These are phyloP conservation scores for Nasonia vitripennis DNA, from an alignment of 1,140 invertebrate genomes.

Conservation along the genomic window DNA sequence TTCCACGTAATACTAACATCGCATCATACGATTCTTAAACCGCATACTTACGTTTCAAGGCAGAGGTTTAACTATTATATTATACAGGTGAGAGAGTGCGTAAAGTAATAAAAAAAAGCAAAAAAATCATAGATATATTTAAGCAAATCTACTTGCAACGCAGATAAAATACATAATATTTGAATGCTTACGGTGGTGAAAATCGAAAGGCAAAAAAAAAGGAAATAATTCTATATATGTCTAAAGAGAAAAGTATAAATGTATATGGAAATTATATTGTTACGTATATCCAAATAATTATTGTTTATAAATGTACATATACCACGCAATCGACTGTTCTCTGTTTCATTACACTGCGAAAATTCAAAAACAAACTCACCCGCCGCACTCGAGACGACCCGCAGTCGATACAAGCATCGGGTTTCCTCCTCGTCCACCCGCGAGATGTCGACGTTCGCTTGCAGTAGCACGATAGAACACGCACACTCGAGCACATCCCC, in stretches of 20 bases:
- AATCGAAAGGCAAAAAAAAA: not conserved
- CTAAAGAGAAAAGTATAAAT: not conserved
- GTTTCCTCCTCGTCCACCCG: too few relatives aligned
- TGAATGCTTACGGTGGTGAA: not conserved
- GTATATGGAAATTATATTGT: constrained; percentile 41
- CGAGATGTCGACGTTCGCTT: too few relatives aligned
- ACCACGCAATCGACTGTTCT: constrained; percentile 20
- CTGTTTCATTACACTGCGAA: constrained; percentile 29
- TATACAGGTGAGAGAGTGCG: not conserved
- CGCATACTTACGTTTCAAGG: constrained; percentile 6
- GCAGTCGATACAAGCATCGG: too few relatives aligned
- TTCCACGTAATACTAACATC: not conserved
- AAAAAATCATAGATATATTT: constrained; percentile 6
- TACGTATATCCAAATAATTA: constrained; percentile 41
- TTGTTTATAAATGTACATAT: constrained; percentile 49
- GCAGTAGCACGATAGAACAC: too few relatives aligned
- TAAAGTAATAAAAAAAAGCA: not conserved
- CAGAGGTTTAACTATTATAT: not conserved
- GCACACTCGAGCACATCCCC: too few relatives aligned
- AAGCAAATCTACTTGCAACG: not conserved
- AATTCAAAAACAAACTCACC: not conserved
- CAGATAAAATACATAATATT: constrained; percentile 1
- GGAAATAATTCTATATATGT: constrained; percentile 20
- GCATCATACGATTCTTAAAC: not conserved
- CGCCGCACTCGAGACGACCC: too few relatives aligned